Evolutionary conservation across 2,113 vertebrate species (phyloP), one percentile per base, ranked within the genome.

Genomic region (Hymenochirus boettgeri): DNA sequence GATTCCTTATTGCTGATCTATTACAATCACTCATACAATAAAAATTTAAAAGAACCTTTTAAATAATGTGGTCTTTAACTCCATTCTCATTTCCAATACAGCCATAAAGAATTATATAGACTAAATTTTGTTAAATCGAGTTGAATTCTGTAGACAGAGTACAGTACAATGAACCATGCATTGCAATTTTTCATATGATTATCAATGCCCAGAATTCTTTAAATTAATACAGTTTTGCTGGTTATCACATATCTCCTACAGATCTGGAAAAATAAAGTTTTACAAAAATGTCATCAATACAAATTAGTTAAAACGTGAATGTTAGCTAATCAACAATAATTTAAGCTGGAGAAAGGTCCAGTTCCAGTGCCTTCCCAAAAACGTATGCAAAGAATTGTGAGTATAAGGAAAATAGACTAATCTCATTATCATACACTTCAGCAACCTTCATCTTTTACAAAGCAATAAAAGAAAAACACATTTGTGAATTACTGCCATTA

Each of bases 1-100:
- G 88, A 89, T 84, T 91, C 80, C 85, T 98, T 99, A 98, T 99
- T 97, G 94, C 93, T 97, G 89, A 88, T 94, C 90, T 95, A 97
- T 87, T 84, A 89, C 91, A 89, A 92, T 92, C 90, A 94, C 89
- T 93, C 89, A 85, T 79, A 86, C 85, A 84, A 80, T 78, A 89
- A 67, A 93, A 92, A 91, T 88, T 92, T 86, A 86, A 85, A 93
- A 90, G 83, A 91, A 75, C 82, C 78, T 86, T 84, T 87, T 71
- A 21, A 24, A 59, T 23, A 52, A 24, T 42, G 64, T 9, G n/a
- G n/a, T n/a, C n/a, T n/a, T n/a, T n/a, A n/a, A n/a, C n/a, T n/a
- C n/a, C n/a, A n/a, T n/a, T n/a, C n/a, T n/a, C n/a, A n/a, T 24
- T 7, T 4, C 5, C 55, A 11, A 85, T 75, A 71, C 78, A 80